phyloP scores from a whole-genome alignment of 2,888 invertebrate species.

The Thera obeliscata region DNA sequence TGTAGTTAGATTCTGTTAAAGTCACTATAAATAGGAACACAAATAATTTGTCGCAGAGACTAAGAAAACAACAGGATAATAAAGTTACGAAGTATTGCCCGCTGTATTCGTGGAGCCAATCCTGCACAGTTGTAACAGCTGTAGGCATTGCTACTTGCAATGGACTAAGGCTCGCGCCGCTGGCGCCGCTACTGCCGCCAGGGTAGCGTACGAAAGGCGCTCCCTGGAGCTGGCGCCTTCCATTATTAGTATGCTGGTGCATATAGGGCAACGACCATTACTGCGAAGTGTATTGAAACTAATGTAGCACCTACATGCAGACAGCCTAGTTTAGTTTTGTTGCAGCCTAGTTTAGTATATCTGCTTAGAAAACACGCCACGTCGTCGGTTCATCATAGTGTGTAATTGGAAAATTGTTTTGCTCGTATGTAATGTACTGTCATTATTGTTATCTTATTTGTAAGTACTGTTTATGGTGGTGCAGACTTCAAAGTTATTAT shows the following conservation, averaged over 20 bases:
- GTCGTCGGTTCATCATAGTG: background rate
- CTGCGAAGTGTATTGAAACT: conserved; percentile 10
- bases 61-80: background rate
- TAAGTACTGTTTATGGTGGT: too few relatives aligned
- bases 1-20: too few relatives aligned
- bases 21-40: too few relatives aligned
- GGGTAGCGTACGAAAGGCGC: conserved; percentile 29
- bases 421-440: conserved; percentile 8
- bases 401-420: conserved; percentile 18
- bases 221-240: conserved; percentile 39
- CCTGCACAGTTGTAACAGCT: conserved; percentile 12
- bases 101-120: background rate
- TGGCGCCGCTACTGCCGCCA: conserved; percentile 26
- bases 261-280: conserved; percentile 50
- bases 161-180: background rate
- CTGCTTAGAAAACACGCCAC: conserved; percentile 19
- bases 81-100: too few relatives aligned
- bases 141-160: background rate
- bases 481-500: background rate
- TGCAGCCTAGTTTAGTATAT: conserved; percentile 20
- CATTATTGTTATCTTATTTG: background rate
- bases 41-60: too few relatives aligned
- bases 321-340: conserved; percentile 1
- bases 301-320: conserved; percentile 13
- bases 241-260: conserved; percentile 40